phyloP scores from a whole-genome alignment of 2,113 vertebrate genomes.

The Serilophus lunatus region DNA sequence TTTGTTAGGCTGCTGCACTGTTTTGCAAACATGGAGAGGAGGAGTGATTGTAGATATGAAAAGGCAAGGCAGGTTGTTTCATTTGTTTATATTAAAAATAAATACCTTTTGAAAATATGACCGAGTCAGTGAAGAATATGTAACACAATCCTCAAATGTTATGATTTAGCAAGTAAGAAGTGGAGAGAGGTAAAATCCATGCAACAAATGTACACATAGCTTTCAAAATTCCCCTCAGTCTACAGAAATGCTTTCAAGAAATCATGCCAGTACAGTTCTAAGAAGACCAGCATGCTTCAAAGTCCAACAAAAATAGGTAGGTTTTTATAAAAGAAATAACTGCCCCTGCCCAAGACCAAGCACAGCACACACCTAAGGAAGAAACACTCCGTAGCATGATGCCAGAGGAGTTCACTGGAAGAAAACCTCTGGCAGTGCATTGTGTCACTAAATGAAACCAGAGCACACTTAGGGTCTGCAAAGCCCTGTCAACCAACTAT shows the following conservation, averaged over 20 bases:
- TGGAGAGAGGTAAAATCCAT: neutral
- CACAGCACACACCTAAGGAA: neutral
- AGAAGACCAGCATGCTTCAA: neutral
- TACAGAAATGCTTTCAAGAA: neutral
- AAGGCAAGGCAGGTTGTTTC: neutral
- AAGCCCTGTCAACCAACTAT: neutral
- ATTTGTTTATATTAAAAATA: constrained; percentile 33
- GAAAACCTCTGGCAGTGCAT: neutral
- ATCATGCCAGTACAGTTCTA: neutral
- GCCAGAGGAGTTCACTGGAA: neutral
- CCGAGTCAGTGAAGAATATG: neutral
- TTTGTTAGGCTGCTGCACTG: constrained; percentile 36
- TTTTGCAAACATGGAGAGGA: neutral
- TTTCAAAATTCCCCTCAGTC: neutral
- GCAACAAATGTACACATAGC: neutral
- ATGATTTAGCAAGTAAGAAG: neutral
- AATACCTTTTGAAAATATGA: constrained; percentile 17
- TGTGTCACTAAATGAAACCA: neutral
- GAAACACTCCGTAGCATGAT: fast-evolving
- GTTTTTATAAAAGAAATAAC: neutral
- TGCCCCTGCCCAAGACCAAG: neutral
- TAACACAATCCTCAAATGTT: constrained; percentile 18
- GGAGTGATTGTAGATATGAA: neutral
- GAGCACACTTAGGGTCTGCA: neutral
- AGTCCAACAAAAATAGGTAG: neutral